Evolutionary conservation across 2,888 invertebrate species (phyloP).

Genomic region (Metellina segmentata): DNA sequence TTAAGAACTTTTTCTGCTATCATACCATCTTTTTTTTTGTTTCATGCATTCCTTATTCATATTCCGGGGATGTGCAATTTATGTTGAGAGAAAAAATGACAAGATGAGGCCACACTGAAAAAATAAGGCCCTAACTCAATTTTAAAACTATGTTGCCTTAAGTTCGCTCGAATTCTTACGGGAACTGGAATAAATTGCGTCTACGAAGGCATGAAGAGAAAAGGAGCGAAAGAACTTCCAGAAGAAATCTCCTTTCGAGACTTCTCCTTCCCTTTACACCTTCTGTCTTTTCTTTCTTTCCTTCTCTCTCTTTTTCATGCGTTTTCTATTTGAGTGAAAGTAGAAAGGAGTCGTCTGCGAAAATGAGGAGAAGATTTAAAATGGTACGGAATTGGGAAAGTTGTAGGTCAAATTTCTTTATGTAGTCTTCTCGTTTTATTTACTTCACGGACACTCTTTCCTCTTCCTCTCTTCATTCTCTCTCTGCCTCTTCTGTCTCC

Average conservation of each 20-base stretch:
- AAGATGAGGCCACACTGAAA: neutral
- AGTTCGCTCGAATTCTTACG: slow-evolving; percentile 10
- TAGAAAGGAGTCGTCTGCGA: neutral
- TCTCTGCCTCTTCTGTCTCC: too few species aligned
- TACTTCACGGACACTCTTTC: neutral
- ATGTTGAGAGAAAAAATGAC: neutral
- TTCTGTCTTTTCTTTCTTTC: neutral
- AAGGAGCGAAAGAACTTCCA: neutral
- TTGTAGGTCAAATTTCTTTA: neutral
- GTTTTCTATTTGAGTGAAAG: neutral
- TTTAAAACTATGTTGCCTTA: slow-evolving; percentile 28
- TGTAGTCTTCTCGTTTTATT: neutral
- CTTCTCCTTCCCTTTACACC: neutral
- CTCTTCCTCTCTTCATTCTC: too few species aligned
- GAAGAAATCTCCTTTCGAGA: neutral
- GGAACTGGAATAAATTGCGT: slow-evolving; percentile 28
- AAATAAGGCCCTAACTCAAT: slow-evolving; percentile 16
- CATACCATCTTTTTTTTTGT: neutral
- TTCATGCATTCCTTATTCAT: neutral
- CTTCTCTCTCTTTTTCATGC: neutral
- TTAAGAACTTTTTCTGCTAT: neutral
- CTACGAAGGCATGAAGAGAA: neutral
- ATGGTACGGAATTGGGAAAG: neutral
- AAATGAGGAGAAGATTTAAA: slow-evolving; percentile 7
- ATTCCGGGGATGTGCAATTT: neutral